Conservation (phyloP, 2,113 vertebrate genomes). For the Chloropsis cyanopogon region DNA sequence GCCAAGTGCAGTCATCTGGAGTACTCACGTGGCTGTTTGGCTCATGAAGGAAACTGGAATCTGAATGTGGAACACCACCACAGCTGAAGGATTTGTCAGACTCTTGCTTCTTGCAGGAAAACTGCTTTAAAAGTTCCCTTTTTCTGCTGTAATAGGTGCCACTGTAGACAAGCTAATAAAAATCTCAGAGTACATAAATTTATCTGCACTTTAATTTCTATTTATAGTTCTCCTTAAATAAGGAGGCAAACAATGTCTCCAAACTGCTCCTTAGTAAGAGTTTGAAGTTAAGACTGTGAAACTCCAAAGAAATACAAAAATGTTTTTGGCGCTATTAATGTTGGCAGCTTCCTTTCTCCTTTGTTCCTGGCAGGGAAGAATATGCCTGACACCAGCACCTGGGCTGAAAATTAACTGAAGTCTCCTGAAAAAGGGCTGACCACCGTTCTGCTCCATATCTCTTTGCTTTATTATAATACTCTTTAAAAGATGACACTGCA, state of each 20-base stretch:
- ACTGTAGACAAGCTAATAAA: not conserved
- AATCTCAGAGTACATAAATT: not conserved
- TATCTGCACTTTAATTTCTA: not conserved
- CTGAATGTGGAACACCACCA: not conserved
- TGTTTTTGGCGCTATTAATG: not conserved
- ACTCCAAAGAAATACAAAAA: not conserved
- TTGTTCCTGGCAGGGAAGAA: not conserved
- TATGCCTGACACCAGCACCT: fast-evolving
- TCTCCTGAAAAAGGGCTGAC: not conserved
- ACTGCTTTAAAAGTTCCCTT: not conserved
- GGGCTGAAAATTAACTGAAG: not conserved
- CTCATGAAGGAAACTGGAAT: not conserved
- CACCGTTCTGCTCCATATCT: not conserved
- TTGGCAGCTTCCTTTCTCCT: not conserved
- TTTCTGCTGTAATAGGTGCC: not conserved
- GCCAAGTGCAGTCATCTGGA: not conserved
- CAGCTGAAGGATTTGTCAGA: not conserved
- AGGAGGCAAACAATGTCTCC: not conserved
- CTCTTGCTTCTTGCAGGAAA: not conserved
- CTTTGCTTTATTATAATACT: constrained; percentile 69
- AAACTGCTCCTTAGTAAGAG: not conserved
- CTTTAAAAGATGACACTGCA: constrained; percentile 64
- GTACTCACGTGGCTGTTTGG: not conserved
- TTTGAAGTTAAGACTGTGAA: not conserved
- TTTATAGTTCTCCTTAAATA: not conserved